Conservation (phyloP, 2,888 invertebrate genomes). For the Zelleria hepariella region DNA sequence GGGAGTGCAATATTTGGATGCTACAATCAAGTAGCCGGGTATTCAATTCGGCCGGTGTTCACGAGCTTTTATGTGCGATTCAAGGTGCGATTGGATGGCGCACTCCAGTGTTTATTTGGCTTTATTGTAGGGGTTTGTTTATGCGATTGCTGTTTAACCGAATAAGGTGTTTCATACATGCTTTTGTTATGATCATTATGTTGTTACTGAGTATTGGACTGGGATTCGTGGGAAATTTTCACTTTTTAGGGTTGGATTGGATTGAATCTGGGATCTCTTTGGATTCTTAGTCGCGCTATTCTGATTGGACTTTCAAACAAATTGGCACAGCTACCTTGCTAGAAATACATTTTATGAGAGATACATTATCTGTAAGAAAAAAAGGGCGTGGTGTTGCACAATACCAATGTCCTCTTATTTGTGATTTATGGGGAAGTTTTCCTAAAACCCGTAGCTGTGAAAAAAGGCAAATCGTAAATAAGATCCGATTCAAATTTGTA, state of each 20-base stretch:
- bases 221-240: constrained; percentile 45
- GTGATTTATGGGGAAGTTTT: constrained; percentile 66
- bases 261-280: no score
- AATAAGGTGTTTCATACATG: constrained; percentile 67
- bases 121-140: constrained; percentile 73
- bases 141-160: constrained; percentile 72
- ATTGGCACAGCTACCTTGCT: neutral
- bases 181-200: constrained; percentile 70
- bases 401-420: constrained; percentile 62
- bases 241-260: neutral
- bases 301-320: neutral
- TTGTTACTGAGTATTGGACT: constrained; percentile 56
- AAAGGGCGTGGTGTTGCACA: constrained; percentile 29
- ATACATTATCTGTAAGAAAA: neutral
- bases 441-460: constrained; percentile 68
- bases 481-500: constrained; percentile 74
- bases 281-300: neutral
- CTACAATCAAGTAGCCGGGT: constrained; percentile 59
- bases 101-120: constrained; percentile 70
- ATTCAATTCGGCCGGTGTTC: constrained; percentile 69
- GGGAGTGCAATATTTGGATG: constrained; percentile 63
- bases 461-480: constrained; percentile 73
- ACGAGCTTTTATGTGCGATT: constrained; percentile 70
- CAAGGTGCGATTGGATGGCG: constrained; percentile 73
- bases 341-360: no score